Evolutionary conservation across 2,888 invertebrate species (phyloP).

Genomic region (Nemoura dubitans): DNA sequence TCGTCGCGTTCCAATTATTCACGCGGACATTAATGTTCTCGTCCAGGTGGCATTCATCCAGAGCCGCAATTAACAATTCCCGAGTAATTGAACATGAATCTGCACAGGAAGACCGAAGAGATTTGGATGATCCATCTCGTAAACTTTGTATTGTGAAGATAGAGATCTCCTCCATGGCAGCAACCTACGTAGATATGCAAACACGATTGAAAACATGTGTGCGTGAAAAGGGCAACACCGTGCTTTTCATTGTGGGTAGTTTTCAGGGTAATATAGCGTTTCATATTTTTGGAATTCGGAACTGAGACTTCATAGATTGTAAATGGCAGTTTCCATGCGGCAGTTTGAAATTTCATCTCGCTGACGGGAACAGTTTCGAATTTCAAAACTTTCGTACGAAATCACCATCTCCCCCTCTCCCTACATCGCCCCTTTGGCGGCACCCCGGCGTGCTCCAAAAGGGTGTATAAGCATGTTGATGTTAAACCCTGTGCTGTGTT

Average conservation of each 20-base stretch:
- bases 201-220: background rate
- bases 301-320: background rate
- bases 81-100: background rate
- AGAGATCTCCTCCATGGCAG: background rate
- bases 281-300: background rate
- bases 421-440: background rate
- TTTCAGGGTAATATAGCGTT: background rate
- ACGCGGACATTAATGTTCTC: background rate
- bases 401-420: background rate
- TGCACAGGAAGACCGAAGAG: background rate
- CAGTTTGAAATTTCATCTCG: background rate
- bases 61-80: background rate
- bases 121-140: background rate
- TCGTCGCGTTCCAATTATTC: background rate
- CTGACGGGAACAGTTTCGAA: background rate
- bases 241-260: background rate
- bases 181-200: background rate
- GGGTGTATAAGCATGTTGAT: background rate
- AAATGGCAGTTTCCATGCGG: background rate
- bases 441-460: background rate
- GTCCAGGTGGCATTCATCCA: constrained; percentile 7
- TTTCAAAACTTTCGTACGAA: background rate
- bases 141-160: background rate
- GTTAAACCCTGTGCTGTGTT: background rate
- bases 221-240: background rate